Evolutionary conservation across 1,140 invertebrate genomes (phyloP).

Genomic region (Phymastichus coffea): DNA sequence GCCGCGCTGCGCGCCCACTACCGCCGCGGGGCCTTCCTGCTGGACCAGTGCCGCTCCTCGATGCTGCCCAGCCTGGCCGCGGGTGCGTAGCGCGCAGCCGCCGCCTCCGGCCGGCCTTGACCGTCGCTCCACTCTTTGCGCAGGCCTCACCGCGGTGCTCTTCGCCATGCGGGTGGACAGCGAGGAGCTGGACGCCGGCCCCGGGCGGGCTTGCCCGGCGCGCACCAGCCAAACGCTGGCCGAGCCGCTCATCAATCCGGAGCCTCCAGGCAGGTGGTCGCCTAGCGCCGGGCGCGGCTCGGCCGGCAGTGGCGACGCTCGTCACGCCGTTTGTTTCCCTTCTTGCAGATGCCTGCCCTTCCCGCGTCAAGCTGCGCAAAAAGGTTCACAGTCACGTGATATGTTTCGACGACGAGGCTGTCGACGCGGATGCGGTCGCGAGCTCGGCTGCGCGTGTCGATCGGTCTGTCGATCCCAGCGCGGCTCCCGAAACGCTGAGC

Average conservation of each 20-base stretch:
- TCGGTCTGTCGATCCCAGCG: too few species aligned
- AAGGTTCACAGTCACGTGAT: slow-evolving; percentile 64
- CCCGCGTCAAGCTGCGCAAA: slow-evolving; percentile 58
- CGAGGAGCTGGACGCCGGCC: slow-evolving; percentile 63
- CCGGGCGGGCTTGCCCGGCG: too few species aligned
- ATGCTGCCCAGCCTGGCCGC: slow-evolving; percentile 80
- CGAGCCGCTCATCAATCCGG: not conserved
- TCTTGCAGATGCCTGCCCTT: slow-evolving; percentile 50
- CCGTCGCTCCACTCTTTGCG: too few species aligned
- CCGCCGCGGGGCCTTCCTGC: slow-evolving; percentile 79
- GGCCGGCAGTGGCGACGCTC: too few species aligned
- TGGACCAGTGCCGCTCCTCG: slow-evolving; percentile 72
- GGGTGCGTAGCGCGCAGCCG: slow-evolving; percentile 56
- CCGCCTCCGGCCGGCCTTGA: too few species aligned
- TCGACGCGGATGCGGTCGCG: slow-evolving; percentile 37
- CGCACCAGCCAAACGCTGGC: not conserved
- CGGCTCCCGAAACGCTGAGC: too few species aligned
- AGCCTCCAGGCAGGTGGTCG: not conserved
- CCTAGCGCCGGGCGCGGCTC: too few species aligned
- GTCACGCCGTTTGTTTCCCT: too few species aligned
- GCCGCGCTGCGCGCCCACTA: slow-evolving; percentile 62
- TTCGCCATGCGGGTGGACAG: slow-evolving; percentile 91
- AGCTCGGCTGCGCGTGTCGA: too few species aligned
- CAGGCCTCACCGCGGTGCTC: slow-evolving; percentile 80
- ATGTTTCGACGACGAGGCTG: slow-evolving; percentile 64